These are phyloP conservation scores for Orbicella faveolata DNA, from an alignment of 64 coral and sea anemone species.

Conservation along the genomic window DNA sequence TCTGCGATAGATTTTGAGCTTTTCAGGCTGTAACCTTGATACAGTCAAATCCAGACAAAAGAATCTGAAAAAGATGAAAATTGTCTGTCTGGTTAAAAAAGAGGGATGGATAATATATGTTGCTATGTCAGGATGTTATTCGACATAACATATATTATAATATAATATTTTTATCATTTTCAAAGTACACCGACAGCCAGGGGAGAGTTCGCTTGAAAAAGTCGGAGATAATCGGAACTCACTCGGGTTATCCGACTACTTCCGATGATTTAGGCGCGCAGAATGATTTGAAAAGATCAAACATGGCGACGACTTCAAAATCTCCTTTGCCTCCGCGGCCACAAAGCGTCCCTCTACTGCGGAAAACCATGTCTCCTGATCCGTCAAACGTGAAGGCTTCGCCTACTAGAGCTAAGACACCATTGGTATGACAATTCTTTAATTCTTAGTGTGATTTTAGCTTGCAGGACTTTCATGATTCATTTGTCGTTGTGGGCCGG, in stretches of 20 bases:
- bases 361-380: conserved; percentile 74
- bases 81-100: too few relatives aligned
- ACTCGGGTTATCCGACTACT: conserved; percentile 23
- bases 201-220: too few relatives aligned
- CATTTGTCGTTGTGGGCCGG: background rate
- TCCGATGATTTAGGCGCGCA: conserved; percentile 88
- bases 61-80: too few relatives aligned
- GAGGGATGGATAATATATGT: too few relatives aligned
- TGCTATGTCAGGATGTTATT: too few relatives aligned
- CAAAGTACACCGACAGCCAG: too few relatives aligned
- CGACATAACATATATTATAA: too few relatives aligned
- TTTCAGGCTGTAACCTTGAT: too few relatives aligned
- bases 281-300: conserved; percentile 71
- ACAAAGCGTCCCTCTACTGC: conserved; percentile 79
- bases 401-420: conserved; percentile 60
- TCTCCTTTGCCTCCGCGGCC: conserved; percentile 82
- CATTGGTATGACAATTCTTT: conserved; percentile 66
- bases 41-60: too few relatives aligned
- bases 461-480: background rate
- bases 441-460: background rate
- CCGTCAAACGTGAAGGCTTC: conserved; percentile 39
- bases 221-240: background rate
- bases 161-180: too few relatives aligned
- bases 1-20: too few relatives aligned
- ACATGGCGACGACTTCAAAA: conserved; percentile 83